Evolutionary conservation across 2,797 vertebrate genomes (phyloP).

Genomic region (Halcyon smyrnensis): DNA sequence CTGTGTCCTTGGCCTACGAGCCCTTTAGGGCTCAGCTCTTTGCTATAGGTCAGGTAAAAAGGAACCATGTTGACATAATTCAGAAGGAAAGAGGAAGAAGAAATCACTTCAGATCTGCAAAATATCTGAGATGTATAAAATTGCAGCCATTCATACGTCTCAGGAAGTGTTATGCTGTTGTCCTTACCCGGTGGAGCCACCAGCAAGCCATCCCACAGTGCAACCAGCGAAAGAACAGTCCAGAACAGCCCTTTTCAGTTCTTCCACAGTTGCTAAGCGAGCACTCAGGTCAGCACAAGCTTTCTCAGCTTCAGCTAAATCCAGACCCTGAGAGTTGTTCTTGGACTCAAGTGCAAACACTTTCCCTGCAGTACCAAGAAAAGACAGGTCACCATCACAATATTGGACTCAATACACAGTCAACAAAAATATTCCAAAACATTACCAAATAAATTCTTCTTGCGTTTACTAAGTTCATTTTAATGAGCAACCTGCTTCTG

Average conservation of each 20-base stretch:
- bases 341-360: slow-evolving; percentile 86
- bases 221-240: slow-evolving; percentile 88
- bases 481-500: not conserved
- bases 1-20: not conserved
- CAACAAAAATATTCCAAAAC: not conserved
- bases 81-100: not conserved
- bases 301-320: slow-evolving; percentile 79
- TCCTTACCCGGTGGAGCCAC: slow-evolving; percentile 88
- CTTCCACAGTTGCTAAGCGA: slow-evolving; percentile 85
- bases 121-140: not conserved
- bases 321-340: slow-evolving; percentile 79
- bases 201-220: slow-evolving; percentile 88
- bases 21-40: not conserved
- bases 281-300: slow-evolving; percentile 80
- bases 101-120: not conserved
- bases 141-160: not conserved
- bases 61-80: not conserved
- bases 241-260: slow-evolving; percentile 85
- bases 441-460: not conserved
- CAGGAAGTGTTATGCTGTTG: not conserved
- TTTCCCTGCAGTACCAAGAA: slow-evolving; percentile 81
- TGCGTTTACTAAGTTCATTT: not conserved
- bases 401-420: not conserved
- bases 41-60: not conserved
- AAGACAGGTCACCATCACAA: not conserved